Percentiles rank a stretch among this genome's conserved stretches.
Conservation (phyloP, 2,888 invertebrate genomes). For the Epirrhoe alternata region DNA sequence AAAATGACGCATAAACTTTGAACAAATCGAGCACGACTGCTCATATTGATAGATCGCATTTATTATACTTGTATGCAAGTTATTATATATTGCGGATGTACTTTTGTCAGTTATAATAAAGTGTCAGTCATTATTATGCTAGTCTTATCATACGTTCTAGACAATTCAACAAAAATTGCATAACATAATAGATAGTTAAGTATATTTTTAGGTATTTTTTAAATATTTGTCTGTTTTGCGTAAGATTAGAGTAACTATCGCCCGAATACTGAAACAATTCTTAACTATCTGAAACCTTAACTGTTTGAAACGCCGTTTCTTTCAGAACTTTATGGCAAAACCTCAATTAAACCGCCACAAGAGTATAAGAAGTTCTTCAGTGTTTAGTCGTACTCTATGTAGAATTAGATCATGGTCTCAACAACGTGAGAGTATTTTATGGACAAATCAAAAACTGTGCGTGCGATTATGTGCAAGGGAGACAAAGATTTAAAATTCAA, state of each 20-base stretch:
- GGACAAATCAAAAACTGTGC: too few species aligned
- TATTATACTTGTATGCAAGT: background rate
- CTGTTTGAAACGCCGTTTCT: too few species aligned
- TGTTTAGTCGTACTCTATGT: too few species aligned
- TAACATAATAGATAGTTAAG: background rate
- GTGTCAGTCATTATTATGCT: background rate
- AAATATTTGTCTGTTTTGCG: background rate
- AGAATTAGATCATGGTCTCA: too few species aligned
- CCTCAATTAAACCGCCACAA: too few species aligned
- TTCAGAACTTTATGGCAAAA: too few species aligned
- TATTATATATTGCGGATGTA: background rate
- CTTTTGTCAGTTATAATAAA: background rate
- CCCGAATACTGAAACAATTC: too few species aligned
- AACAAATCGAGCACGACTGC: background rate
- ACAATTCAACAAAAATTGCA: background rate
- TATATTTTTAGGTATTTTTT: background rate
- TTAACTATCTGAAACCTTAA: too few species aligned
- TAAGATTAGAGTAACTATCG: background rate
- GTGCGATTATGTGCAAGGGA: too few species aligned
- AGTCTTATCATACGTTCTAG: background rate
- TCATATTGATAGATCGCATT: background rate
- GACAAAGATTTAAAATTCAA: too few species aligned
- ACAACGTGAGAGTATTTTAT: too few species aligned
- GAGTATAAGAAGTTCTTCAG: too few species aligned
- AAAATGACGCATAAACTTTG: background rate